Evolutionary conservation across 2,113 vertebrate genomes (phyloP).

Genomic region (Petromus typicus): DNA sequence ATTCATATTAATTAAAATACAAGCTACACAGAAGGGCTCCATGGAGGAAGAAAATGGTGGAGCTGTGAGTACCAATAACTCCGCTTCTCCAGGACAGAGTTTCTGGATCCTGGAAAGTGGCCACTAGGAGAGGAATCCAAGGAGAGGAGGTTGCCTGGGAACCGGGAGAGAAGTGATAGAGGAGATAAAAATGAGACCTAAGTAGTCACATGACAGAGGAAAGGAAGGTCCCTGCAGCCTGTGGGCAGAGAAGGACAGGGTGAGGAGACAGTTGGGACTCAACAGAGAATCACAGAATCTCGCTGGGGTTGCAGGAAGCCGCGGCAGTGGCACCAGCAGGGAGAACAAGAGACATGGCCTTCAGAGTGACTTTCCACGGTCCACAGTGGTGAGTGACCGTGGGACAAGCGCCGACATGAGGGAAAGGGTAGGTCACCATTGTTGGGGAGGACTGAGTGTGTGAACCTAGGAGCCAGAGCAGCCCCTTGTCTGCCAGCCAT

Average conservation of each 20-base stretch:
- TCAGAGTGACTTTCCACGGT: not conserved
- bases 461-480: too few species aligned
- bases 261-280: not conserved
- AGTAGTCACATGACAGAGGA: not conserved
- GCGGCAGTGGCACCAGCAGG: not conserved
- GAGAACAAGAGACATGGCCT: not conserved
- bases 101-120: not conserved
- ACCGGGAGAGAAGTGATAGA: not conserved
- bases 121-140: not conserved
- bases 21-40: not conserved
- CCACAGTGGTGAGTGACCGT: not conserved
- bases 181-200: not conserved
- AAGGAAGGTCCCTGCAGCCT: not conserved
- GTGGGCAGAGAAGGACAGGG: not conserved
- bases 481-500: not conserved
- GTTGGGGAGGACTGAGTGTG: not conserved
- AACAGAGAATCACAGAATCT: not conserved
- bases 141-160: not conserved
- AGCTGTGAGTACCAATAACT: not conserved
- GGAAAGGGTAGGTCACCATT: not conserved
- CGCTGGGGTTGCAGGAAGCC: not conserved
- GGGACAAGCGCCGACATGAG: not conserved
- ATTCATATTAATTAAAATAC: not conserved
- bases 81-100: not conserved
- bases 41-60: not conserved